Conservation (phyloP, 2,113 vertebrate genomes). For the Phainopepla nitens region DNA sequence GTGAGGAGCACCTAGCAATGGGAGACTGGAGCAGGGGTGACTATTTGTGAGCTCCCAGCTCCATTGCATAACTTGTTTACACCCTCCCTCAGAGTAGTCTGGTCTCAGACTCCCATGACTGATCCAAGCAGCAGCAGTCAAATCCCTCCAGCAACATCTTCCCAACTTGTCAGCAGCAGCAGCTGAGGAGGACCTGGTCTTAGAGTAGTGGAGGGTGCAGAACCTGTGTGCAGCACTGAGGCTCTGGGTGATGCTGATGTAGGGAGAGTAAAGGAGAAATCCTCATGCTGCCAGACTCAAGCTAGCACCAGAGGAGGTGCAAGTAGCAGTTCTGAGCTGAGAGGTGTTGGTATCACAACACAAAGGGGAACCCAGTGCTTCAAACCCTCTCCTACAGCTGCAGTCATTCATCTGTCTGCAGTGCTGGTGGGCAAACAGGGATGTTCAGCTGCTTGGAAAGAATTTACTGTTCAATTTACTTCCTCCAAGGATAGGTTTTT, state of each 20-base stretch:
- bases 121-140: background rate
- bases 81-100: background rate
- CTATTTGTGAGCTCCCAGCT: background rate
- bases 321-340: background rate
- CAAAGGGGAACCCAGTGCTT: accelerated
- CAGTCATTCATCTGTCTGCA: background rate
- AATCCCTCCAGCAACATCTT: background rate
- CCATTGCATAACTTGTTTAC: background rate
- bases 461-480: background rate
- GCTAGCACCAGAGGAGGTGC: background rate
- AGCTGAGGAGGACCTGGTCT: background rate
- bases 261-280: background rate
- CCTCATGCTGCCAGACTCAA: background rate
- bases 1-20: background rate
- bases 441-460: background rate
- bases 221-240: background rate
- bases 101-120: background rate
- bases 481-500: background rate
- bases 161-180: background rate
- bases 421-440: background rate
- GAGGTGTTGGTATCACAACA: background rate
- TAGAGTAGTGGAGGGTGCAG: background rate
- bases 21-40: background rate
- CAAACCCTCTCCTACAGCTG: background rate
- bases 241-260: background rate